These are phyloP conservation scores for Exocentrus adspersus DNA, from an alignment of 2,888 invertebrate genomes.

Conservation along the genomic window DNA sequence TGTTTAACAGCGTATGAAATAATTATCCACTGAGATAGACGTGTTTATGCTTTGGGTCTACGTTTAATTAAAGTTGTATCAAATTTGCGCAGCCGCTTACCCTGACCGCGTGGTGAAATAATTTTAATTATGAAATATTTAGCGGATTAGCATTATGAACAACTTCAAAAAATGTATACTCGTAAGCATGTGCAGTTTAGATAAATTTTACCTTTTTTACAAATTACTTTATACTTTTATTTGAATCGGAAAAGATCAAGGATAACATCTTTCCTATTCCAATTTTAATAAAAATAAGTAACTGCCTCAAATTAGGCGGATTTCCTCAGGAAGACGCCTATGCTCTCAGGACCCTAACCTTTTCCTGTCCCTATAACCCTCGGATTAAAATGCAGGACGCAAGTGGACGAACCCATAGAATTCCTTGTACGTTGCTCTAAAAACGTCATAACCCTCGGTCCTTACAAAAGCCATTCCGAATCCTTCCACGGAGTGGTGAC, in stretches of 20 bases:
- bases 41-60: slow-evolving; percentile 5
- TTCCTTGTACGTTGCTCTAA: slow-evolving; percentile 47
- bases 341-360: background rate
- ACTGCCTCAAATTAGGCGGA: slow-evolving; percentile 6
- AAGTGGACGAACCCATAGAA: slow-evolving; percentile 42
- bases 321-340: slow-evolving; percentile 14
- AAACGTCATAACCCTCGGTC: slow-evolving; percentile 51
- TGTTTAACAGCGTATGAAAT: slow-evolving; percentile 13
- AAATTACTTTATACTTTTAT: no score
- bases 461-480: slow-evolving; percentile 49
- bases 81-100: background rate
- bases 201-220: background rate
- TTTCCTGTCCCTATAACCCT: slow-evolving; percentile 42
- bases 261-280: background rate
- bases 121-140: background rate
- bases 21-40: slow-evolving; percentile 4
- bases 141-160: background rate
- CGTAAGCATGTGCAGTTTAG: background rate
- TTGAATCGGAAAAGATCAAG: no score
- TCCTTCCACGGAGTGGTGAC: slow-evolving; percentile 54
- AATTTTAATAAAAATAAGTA: slow-evolving; percentile 1
- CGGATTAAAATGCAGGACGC: slow-evolving; percentile 51
- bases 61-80: slow-evolving; percentile 15
- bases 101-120: background rate
- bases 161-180: no score